These are phyloP conservation scores for Pempheris klunzingeri DNA, from an alignment of 2,797 vertebrate species.

Conservation along the genomic window DNA sequence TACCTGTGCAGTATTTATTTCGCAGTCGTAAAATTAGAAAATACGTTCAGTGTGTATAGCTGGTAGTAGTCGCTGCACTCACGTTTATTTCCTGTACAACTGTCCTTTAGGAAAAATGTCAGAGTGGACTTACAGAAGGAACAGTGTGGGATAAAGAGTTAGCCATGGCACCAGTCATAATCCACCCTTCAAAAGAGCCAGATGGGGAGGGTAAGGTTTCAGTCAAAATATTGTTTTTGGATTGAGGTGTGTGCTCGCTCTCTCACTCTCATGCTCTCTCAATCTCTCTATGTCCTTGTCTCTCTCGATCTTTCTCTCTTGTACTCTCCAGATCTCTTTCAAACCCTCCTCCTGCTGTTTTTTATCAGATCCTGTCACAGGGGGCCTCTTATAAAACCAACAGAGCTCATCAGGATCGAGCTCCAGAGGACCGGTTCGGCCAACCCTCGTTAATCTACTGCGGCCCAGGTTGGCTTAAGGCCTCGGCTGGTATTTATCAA, in stretches of 20 bases:
- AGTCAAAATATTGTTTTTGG: slow-evolving; percentile 89
- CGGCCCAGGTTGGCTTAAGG: slow-evolving; percentile 48
- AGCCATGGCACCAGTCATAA: slow-evolving; percentile 86
- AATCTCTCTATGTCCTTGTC: slow-evolving; percentile 68
- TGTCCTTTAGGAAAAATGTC: slow-evolving; percentile 71
- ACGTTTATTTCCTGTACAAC: slow-evolving; percentile 61
- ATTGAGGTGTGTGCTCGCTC: slow-evolving; percentile 79
- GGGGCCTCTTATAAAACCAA: slow-evolving; percentile 79
- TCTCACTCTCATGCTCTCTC: slow-evolving; percentile 64
- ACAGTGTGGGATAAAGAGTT: slow-evolving; percentile 83
- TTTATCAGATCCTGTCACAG: slow-evolving; percentile 83
- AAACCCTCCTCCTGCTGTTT: slow-evolving; percentile 63
- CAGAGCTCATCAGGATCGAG: slow-evolving; percentile 75
- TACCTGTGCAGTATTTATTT: slow-evolving; percentile 13
- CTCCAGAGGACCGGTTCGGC: slow-evolving; percentile 64
- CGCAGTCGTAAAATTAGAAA: slow-evolving; percentile 12
- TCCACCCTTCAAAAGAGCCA: slow-evolving; percentile 90
- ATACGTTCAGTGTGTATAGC: no score
- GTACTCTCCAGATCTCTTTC: slow-evolving; percentile 64
- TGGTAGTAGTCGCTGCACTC: slow-evolving; percentile 43
- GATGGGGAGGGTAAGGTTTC: slow-evolving; percentile 88
- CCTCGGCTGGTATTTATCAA: slow-evolving; percentile 61
- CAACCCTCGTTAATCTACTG: slow-evolving; percentile 66
- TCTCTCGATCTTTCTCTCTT: slow-evolving; percentile 68
- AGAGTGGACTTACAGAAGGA: slow-evolving; percentile 77